These are phyloP conservation scores for Seira sanloemensis DNA, from an alignment of 2,888 invertebrate species.

Conservation along the genomic window DNA sequence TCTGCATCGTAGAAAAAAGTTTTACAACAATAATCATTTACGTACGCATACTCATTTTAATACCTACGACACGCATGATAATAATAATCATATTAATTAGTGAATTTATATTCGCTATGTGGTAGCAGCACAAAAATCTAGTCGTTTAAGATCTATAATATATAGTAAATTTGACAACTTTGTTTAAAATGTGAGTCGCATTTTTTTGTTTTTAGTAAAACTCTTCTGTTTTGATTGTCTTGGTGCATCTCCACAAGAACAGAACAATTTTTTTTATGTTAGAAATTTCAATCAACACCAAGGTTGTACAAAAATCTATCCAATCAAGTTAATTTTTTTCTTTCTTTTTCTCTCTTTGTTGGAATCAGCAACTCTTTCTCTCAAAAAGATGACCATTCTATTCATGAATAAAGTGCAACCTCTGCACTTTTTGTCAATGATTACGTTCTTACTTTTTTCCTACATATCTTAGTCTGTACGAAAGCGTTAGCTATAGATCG, in stretches of 20 bases:
- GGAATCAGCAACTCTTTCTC: neutral
- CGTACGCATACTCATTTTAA: too few species aligned
- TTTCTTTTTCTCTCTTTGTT: neutral
- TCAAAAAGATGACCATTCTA: too few species aligned
- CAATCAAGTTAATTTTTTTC: constrained; percentile 11
- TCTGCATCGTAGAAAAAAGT: too few species aligned
- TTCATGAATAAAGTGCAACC: neutral
- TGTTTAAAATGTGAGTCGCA: constrained; percentile 38
- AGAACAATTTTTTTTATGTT: constrained; percentile 42
- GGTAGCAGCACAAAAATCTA: too few species aligned
- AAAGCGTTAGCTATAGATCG: neutral
- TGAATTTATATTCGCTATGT: too few species aligned
- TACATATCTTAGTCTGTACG: too few species aligned
- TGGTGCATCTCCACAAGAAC: constrained; percentile 58
- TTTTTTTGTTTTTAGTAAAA: too few species aligned
- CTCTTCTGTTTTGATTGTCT: constrained; percentile 54
- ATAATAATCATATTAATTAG: too few species aligned
- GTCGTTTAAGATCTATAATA: too few species aligned
- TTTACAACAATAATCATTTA: too few species aligned
- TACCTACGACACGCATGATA: too few species aligned
- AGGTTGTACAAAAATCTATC: constrained; percentile 49
- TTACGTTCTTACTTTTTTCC: neutral
- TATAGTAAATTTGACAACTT: neutral
- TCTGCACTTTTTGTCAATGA: neutral
- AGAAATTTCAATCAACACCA: constrained; percentile 44